phyloP scores from a whole-genome alignment of 1,140 invertebrate species.

The Lamellibrachia luymesi region DNA sequence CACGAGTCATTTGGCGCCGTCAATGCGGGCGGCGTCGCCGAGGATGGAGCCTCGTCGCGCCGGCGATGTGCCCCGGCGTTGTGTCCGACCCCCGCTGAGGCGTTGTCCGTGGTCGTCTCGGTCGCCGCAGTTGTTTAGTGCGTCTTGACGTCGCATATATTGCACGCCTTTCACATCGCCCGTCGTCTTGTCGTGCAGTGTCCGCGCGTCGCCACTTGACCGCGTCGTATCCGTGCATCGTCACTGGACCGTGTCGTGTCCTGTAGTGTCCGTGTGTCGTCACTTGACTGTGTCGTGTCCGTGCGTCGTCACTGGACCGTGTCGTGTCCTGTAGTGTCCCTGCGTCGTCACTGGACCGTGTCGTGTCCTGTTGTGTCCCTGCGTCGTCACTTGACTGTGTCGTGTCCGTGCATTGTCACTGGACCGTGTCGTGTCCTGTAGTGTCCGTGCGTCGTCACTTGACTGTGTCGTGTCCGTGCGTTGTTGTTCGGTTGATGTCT shows the following conservation, averaged over 20 bases:
- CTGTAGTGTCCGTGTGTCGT: not conserved
- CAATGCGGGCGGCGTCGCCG: not conserved
- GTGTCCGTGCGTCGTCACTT: not conserved
- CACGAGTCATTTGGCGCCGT: not conserved
- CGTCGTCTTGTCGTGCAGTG: no score
- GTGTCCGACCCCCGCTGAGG: not conserved
- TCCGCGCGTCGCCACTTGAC: no score
- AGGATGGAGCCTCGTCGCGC: not conserved
- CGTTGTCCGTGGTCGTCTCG: not conserved
- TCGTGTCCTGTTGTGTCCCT: no score
- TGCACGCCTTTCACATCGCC: no score
- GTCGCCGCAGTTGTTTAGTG: not conserved
- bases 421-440: no score
- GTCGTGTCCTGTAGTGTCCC: no score
- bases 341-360: no score
- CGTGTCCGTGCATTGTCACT: no score
- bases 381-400: not conserved
- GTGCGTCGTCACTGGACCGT: no score
- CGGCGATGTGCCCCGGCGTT: not conserved
- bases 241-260: no score
- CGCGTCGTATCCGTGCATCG: no score
- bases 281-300: not conserved
- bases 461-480: not conserved
- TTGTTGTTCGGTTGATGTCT: not conserved
- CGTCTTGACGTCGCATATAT: no score